These are phyloP conservation scores for Nannospalax galili DNA, from an alignment of 2,113 vertebrate genomes.

Conservation along the genomic window DNA sequence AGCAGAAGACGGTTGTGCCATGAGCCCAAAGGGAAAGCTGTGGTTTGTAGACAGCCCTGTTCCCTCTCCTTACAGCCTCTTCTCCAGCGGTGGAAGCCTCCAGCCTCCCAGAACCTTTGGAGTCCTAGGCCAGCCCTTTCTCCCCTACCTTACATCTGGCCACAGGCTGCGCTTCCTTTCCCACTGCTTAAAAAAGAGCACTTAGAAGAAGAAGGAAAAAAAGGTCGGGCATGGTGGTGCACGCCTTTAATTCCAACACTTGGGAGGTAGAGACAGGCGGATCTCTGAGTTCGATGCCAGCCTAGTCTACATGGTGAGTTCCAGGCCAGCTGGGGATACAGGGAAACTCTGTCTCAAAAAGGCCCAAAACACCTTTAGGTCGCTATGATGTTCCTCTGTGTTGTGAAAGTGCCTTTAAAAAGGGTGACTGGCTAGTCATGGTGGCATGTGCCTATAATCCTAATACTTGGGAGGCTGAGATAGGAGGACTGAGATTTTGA, in stretches of 20 bases:
- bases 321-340: too few relatives aligned
- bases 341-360: too few relatives aligned
- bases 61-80: background rate
- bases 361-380: too few relatives aligned
- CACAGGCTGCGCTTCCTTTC: background rate
- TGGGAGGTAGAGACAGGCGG: too few relatives aligned
- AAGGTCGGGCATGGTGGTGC: too few relatives aligned
- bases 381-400: background rate
- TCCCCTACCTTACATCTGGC: too few relatives aligned
- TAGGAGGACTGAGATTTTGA: background rate
- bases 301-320: too few relatives aligned
- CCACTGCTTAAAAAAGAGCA: background rate
- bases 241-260: too few relatives aligned
- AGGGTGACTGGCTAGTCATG: background rate
- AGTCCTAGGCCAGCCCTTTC: background rate
- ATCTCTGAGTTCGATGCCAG: too few relatives aligned
- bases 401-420: background rate
- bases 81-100: accelerated
- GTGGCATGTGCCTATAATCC: background rate
- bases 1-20: accelerated
- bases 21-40: background rate
- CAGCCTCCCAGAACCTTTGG: background rate
- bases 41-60: background rate
- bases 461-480: background rate
- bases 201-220: background rate